Conservation (phyloP, 2,113 vertebrate genomes). For the Raja brachyura region DNA sequence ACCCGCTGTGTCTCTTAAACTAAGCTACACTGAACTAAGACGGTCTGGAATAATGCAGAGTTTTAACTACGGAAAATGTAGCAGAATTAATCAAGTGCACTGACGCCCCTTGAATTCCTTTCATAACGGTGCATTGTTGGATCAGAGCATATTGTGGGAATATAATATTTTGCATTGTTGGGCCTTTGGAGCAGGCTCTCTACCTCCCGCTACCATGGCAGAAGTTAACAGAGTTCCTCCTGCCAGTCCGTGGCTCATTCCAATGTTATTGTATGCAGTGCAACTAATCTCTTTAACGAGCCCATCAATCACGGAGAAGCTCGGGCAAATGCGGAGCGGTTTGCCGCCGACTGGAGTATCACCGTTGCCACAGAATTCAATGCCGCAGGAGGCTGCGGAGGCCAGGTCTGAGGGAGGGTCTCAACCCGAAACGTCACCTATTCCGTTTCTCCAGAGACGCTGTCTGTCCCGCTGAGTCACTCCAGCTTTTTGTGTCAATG, state of each 20-base stretch:
- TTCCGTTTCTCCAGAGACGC: too few species aligned
- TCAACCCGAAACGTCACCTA: too few species aligned
- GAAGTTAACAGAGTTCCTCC: conserved; percentile 25
- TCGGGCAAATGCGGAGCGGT: neutral
- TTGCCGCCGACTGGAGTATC: neutral
- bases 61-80: neutral
- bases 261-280: neutral
- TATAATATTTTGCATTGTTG: neutral
- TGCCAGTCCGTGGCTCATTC: conserved; percentile 11
- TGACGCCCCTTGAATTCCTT: neutral
- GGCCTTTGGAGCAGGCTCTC: neutral
- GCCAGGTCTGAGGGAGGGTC: too few species aligned
- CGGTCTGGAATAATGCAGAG: neutral
- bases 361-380: neutral
- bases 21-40: neutral
- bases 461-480: too few species aligned
- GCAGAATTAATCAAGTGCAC: neutral
- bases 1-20: too few species aligned
- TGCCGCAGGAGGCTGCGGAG: too few species aligned
- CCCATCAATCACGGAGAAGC: neutral
- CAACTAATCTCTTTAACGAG: conserved; percentile 16
- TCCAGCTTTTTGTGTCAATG: too few species aligned
- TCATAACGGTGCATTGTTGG: conserved; percentile 11
- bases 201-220: conserved; percentile 18
- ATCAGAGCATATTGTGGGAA: conserved; percentile 9